Conservation (phyloP, 2,113 vertebrate species). For the Gymnogyps californianus region DNA sequence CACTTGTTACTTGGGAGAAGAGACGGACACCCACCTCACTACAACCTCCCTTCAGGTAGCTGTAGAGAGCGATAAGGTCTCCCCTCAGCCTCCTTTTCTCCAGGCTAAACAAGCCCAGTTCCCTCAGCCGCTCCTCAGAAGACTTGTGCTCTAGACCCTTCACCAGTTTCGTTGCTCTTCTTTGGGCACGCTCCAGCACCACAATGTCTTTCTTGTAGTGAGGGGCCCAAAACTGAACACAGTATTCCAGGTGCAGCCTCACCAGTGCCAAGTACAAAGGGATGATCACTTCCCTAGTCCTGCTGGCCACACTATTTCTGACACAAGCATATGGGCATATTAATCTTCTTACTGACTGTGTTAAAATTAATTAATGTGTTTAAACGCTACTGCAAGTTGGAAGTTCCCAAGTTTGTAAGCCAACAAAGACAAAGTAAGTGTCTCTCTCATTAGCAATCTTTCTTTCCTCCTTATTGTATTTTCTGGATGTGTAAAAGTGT, state of each 20-base stretch:
- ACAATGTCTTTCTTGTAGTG: too few species aligned
- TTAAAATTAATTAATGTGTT: not conserved
- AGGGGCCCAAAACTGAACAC: too few species aligned
- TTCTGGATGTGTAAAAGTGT: not conserved
- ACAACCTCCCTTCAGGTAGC: too few species aligned
- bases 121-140: too few species aligned
- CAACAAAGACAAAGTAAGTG: not conserved
- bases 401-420: not conserved
- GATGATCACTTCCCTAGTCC: accelerated
- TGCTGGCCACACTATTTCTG: not conserved
- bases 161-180: too few species aligned
- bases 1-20: too few species aligned
- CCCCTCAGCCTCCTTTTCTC: too few species aligned
- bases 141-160: too few species aligned
- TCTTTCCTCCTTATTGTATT: not conserved
- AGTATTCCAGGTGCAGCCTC: accelerated
- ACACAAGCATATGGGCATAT: not conserved
- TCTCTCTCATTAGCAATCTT: not conserved
- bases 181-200: too few species aligned
- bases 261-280: accelerated
- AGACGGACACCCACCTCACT: too few species aligned
- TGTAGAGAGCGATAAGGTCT: too few species aligned
- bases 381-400: not conserved
- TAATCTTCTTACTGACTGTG: not conserved
- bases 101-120: too few species aligned